A percentile compares a stretch with the other conserved stretches of the same genome.
phyloP scores from a whole-genome alignment of 92 coral and sea anemone genomes.

The Paramuricea clavata region DNA sequence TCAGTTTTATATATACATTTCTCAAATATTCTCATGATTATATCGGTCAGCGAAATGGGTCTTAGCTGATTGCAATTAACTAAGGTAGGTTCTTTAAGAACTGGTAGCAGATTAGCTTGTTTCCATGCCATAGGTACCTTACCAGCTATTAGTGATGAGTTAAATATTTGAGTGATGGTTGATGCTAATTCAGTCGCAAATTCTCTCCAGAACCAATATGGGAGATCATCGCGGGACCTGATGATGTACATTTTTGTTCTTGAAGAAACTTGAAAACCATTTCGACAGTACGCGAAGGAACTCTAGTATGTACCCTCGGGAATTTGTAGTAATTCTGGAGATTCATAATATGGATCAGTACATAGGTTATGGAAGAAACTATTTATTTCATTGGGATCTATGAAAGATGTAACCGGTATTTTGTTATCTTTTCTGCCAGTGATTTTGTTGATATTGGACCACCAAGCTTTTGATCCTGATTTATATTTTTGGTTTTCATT shows the following conservation, averaged over 20 bases:
- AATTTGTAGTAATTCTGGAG: conserved; percentile 42
- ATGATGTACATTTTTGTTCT: conserved; percentile 22
- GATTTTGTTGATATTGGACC: conserved; percentile 57
- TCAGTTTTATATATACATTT: too few species aligned
- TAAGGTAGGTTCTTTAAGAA: conserved; percentile 22
- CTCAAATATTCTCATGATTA: conserved; percentile 34
- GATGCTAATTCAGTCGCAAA: too few species aligned
- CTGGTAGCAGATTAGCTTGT: conserved; percentile 17
- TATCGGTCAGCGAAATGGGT: conserved; percentile 46
- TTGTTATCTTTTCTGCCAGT: conserved; percentile 53
- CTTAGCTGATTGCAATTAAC: conserved; percentile 32
- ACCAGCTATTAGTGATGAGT: conserved; percentile 35
- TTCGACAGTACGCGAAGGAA: conserved; percentile 43
- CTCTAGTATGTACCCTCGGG: conserved; percentile 58
- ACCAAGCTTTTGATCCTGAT: conserved; percentile 63
- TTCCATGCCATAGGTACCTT: conserved; percentile 17
- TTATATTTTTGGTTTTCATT: conserved; percentile 30
- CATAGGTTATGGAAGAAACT: conserved; percentile 55
- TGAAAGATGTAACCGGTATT: conserved; percentile 43
- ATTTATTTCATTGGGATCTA: conserved; percentile 61
- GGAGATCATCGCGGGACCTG: conserved; percentile 12
- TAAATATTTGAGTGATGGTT: background rate
- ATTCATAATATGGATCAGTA: conserved; percentile 40
- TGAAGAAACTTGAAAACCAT: conserved; percentile 29
- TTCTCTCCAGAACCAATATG: conserved; percentile 22